A percentile compares a stretch with the other conserved stretches of the same genome.
Evolutionary conservation across 37 sponge, comb jelly and placozoan genomes (phyloP).

Genomic region (Spongilla lacustris): DNA sequence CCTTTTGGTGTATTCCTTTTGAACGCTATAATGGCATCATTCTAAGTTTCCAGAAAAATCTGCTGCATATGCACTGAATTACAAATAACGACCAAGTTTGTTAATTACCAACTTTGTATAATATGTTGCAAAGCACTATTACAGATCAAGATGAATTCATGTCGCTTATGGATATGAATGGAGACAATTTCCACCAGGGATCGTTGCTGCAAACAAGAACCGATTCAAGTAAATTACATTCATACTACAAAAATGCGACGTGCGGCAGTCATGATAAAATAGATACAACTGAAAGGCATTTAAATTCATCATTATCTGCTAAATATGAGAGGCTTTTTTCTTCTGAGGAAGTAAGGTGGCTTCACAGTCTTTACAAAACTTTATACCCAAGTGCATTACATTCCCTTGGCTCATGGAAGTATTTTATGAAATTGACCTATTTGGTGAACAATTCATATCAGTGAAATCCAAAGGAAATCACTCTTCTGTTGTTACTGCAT

Average conservation of each 20-base stretch:
- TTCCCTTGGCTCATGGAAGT: background rate
- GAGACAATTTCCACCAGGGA: background rate
- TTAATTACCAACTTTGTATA: too few species aligned
- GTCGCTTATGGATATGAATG: too few species aligned
- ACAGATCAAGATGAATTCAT: too few species aligned
- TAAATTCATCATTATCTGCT: background rate
- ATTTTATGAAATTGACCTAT: background rate
- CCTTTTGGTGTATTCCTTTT: slow-evolving; percentile 63
- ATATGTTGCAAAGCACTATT: too few species aligned
- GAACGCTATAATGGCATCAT: slow-evolving; percentile 60
- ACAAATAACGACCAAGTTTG: too few species aligned
- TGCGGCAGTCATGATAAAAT: background rate
- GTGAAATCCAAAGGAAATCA: background rate
- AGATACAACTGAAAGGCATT: background rate
- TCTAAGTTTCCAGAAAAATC: too few species aligned
- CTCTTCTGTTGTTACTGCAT: background rate
- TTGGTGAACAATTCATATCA: background rate
- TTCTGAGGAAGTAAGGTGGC: slow-evolving; percentile 1
- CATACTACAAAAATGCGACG: background rate
- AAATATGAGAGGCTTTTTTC: slow-evolving; percentile 1
- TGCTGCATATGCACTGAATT: too few species aligned
- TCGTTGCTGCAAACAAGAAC: background rate
- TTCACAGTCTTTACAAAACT: background rate
- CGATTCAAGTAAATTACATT: background rate
- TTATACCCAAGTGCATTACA: background rate